Base-by-base conservation (phyloP, 2,888 invertebrate species). In the Plagodis pulveraria region DNA sequence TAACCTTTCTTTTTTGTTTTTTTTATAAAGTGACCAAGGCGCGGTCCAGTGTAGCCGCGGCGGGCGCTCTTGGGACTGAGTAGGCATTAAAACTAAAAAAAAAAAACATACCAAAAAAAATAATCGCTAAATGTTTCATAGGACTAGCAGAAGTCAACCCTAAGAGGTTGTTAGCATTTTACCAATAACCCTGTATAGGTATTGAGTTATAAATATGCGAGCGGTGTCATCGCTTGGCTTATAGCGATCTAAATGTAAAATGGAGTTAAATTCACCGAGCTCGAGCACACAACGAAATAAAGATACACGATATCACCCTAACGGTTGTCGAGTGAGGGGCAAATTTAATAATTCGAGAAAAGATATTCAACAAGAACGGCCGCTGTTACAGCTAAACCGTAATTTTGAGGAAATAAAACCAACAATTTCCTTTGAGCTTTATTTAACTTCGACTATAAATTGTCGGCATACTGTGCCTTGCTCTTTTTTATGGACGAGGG, bases 341-440 rank as follows among this genome's bases (percentile, higher is more conserved):
- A 74, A 81, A 80, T 78, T 76, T 73, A 78, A 81, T 81, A 79
- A 81, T 83, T 83, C 74, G 71, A 63, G 69, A 67, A 78, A 77
- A 77, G 70, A 73, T 78, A 78, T 80, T 77, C 72, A 67, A 71
- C 67, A 73, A 68, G 69, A 79, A 76, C 62, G 69, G 67, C 69
- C 63, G 69, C 65, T 67, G 69, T 68, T 70, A 69, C 69, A 69
- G 67, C 75, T 77, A 78, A 78, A 74, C 73, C 75, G 76, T 78
- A 78, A 83, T 83, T 83, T 76, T 67, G 67, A 67, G 62, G 72
- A 77, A 78, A 80, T 82, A 80, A 81, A 80, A 78, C 71, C 76
- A 69, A 77, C 80, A 73, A 77, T 80, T 77, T 76, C 66, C 67
- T 68, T 72, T 66, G 63, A 70, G 69, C 67, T 71, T 78, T 76